phyloP scores from a whole-genome alignment of 2,888 invertebrate species.

The Gibbula magus region DNA sequence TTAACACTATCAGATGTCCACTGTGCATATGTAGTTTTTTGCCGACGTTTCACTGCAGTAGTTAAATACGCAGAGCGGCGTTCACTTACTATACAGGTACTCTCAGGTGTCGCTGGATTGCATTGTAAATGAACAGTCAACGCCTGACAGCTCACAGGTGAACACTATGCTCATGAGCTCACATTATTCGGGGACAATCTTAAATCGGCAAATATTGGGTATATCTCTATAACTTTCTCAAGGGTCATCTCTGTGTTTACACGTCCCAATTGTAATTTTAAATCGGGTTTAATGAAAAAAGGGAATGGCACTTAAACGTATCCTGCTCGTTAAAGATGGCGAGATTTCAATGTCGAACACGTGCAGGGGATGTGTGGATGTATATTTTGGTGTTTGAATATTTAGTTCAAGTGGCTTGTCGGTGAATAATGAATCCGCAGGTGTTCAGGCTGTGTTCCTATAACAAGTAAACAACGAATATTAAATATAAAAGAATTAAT shows the following conservation, averaged over 20 bases:
- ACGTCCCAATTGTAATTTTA: background rate
- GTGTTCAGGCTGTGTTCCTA: no score
- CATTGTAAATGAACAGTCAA: background rate
- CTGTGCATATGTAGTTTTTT: no score
- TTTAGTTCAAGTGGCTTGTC: no score
- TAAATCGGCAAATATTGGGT: conserved; percentile 3
- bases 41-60: no score
- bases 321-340: background rate
- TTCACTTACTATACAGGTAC: no score
- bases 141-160: background rate
- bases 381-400: no score
- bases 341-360: background rate
- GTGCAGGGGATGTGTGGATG: background rate
- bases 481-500: no score
- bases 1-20: no score
- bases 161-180: background rate
- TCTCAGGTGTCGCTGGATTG: no score
- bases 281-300: background rate
- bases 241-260: background rate
- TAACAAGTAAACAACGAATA: no score
- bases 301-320: background rate
- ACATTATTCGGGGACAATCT: background rate
- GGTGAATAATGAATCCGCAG: no score
- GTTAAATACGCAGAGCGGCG: no score
- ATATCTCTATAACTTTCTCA: background rate